Evolutionary conservation across 2,113 vertebrate genomes (phyloP).

Genomic region (Eulacestoma nigropectus): DNA sequence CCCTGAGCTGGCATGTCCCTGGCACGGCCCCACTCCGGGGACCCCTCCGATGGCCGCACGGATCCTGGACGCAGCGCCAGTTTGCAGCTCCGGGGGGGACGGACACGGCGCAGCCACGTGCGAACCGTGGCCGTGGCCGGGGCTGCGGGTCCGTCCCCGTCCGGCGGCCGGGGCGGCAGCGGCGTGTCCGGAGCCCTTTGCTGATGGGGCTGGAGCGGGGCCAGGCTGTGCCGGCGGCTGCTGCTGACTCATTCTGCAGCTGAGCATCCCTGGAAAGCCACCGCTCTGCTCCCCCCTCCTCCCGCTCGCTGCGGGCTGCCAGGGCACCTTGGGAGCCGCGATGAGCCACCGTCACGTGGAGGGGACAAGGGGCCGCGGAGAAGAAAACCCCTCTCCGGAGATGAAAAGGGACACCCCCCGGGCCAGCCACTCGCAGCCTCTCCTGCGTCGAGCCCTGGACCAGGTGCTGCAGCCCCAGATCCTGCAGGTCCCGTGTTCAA

Average conservation of each 20-base stretch:
- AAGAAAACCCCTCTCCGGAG: not conserved
- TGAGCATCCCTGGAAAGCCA: constrained; percentile 51
- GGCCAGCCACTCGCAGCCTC: not conserved
- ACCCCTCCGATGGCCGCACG: not conserved
- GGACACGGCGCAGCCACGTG: not conserved
- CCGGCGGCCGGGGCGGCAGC: not conserved
- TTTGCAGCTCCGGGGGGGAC: not conserved
- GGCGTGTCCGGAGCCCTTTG: not conserved
- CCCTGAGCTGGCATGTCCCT: not conserved
- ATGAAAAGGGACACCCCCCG: not conserved
- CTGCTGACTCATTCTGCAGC: constrained; percentile 65
- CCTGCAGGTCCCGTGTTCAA: accelerated
- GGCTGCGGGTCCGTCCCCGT: not conserved
- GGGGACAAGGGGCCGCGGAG: not conserved
- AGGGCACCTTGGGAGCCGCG: constrained; percentile 33
- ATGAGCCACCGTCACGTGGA: not conserved
- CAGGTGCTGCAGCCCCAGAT: not conserved
- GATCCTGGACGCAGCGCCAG: accelerated
- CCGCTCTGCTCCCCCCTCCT: not conserved
- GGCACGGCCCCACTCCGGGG: not conserved
- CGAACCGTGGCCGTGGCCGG: not conserved
- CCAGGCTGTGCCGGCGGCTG: constrained; percentile 28
- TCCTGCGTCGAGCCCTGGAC: accelerated
- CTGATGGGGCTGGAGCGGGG: not conserved
- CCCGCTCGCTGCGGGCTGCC: not conserved